Percentiles rank a stretch among this genome's conserved stretches.
Conservation (phyloP, 2,888 invertebrate genomes). For the Lasioglossum figueresi region DNA sequence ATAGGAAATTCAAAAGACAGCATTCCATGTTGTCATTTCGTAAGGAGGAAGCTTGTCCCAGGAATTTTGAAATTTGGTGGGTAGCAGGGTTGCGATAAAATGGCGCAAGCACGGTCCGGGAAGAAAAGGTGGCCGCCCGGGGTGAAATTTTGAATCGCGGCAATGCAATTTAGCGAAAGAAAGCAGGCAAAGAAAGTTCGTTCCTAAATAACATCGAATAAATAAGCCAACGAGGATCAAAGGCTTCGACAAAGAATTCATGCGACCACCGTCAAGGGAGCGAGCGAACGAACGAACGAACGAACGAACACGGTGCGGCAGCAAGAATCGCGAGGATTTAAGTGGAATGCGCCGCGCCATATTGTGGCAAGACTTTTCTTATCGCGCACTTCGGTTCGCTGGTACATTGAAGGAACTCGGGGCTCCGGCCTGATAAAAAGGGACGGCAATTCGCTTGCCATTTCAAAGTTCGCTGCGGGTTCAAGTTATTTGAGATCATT, state of each 20-base stretch:
- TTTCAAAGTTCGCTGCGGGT: constrained; percentile 62
- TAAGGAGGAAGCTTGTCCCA: background rate
- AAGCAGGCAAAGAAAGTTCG: constrained; percentile 19
- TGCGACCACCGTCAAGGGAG: background rate
- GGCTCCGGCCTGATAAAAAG: constrained; percentile 65
- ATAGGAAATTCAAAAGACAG: background rate
- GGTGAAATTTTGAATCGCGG: constrained; percentile 4
- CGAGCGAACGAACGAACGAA: background rate
- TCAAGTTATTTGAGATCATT: constrained; percentile 50
- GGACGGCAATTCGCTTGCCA: constrained; percentile 64
- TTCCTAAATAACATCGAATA: constrained; percentile 50
- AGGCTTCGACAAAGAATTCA: constrained; percentile 41
- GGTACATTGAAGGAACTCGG: constrained; percentile 53
- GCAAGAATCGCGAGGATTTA: constrained; percentile 51
- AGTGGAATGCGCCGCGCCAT: constrained; percentile 63
- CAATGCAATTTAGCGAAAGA: constrained; percentile 14
- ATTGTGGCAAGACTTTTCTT: constrained; percentile 65
- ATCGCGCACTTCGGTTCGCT: constrained; percentile 59
- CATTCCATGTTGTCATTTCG: background rate
- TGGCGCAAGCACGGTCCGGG: background rate
- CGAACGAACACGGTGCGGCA: background rate
- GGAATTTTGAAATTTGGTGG: background rate
- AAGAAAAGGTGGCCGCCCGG: background rate
- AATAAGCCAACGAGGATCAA: constrained; percentile 49
- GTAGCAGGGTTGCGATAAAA: background rate